Evolutionary conservation across 2,113 vertebrate species (phyloP).

Genomic region (Falco punctatus): DNA sequence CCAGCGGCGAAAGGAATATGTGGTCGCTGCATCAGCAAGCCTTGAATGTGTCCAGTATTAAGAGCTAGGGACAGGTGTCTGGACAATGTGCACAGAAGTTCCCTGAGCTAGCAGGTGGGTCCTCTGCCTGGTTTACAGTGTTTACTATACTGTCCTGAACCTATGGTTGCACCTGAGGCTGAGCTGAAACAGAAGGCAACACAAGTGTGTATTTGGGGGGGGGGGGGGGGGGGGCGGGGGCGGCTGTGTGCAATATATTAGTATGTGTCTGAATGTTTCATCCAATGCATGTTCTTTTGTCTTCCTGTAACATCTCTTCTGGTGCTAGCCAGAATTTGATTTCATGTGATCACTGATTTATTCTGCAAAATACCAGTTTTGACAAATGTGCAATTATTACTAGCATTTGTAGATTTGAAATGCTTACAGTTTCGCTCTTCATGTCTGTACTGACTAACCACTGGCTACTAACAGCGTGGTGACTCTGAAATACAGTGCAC

Average conservation of each 20-base stretch:
- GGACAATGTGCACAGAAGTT: neutral
- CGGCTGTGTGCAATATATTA: neutral
- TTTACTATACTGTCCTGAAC: neutral
- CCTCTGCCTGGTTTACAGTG: neutral
- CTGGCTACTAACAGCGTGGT: conserved; percentile 36
- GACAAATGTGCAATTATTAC: neutral
- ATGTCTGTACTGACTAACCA: neutral
- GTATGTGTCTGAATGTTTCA: neutral
- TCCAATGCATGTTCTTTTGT: neutral
- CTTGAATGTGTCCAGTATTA: neutral
- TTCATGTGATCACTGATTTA: neutral
- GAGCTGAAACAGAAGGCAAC: neutral
- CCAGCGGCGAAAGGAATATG: neutral
- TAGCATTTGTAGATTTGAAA: neutral
- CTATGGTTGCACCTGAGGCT: neutral
- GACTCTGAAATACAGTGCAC: neutral
- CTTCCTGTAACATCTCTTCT: neutral
- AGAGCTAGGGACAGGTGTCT: neutral
- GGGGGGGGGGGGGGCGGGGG: too few relatives aligned
- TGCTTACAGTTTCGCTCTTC: neutral
- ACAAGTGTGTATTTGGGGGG: neutral
- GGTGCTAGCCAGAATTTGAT: neutral
- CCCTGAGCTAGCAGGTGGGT: neutral
- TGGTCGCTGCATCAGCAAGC: neutral
- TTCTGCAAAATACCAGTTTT: neutral